Evolutionary conservation across 2,113 vertebrate genomes (phyloP), one percentile per base, ranked within the genome.

Genomic region (Lophochroa leadbeateri): DNA sequence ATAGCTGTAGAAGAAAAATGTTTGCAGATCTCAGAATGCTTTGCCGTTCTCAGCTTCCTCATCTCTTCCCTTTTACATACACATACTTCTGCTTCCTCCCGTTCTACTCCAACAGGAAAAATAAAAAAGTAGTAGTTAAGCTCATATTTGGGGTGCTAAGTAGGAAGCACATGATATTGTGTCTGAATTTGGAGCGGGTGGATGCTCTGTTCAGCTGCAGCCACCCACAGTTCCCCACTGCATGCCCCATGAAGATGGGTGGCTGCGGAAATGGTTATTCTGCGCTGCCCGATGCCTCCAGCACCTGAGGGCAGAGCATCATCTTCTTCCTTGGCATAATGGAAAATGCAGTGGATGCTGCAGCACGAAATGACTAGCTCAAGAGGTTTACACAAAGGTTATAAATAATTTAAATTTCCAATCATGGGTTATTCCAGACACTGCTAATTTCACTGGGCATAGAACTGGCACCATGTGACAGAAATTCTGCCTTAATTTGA

Each of bases 241-340:
- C 44, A 17, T 3, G 1, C 10, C n/a, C 23, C 33, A 1, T 0
- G 2, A 17, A 8, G 4, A 2, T 2, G 18, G 9, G 41, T 14
- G 41, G 23, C 70, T 27, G 63, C 47, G 7, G 35, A 13, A n/a
- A 13, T 0, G 50, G 11, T 6, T 7, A 1, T 21, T 29, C 64
- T 9, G 14, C 28, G 3, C 39, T 23, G 33, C 41, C 24, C 2
- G 1, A 5, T 16, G 7, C 17, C 57, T n/a, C 46, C 43, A 7
- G 53, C n/a, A 25, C n/a, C 31, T 1, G 5, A 7, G 63, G 86
- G 84, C 68, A 28, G 64, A 50, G 52, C 9, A 0, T 47, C 28
- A 0, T 9, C 63, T 0, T 25, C 55, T 17, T 47, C 33, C 61
- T 44, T 0, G 24, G 35, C 17, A 2, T 3, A 5, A 29, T 2